Conservation (phyloP, 2,797 vertebrate species). For the Myiotriccus ornatus region DNA sequence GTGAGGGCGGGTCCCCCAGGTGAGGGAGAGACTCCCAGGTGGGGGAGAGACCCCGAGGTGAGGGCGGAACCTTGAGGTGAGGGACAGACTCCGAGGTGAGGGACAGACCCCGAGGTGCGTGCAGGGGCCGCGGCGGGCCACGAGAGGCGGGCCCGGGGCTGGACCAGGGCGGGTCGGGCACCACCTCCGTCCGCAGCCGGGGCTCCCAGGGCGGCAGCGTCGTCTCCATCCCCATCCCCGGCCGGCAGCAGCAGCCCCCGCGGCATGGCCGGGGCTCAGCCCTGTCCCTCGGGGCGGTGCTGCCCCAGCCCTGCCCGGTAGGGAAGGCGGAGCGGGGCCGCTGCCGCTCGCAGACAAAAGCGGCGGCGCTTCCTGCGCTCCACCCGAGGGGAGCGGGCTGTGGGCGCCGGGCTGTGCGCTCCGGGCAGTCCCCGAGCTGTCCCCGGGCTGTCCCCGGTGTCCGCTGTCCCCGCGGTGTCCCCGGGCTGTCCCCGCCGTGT, state of each 20-base stretch:
- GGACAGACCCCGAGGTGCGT: neutral
- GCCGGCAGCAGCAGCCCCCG: neutral
- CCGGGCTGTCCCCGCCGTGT: neutral
- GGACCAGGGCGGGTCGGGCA: neutral
- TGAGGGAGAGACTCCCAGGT: neutral
- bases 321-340: slow-evolving; percentile 32
- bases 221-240: neutral
- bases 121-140: neutral
- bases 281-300: slow-evolving; percentile 22
- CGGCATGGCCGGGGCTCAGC: slow-evolving; percentile 13
- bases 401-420: neutral
- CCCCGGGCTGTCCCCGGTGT: neutral
- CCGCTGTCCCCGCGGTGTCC: no score
- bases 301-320: slow-evolving; percentile 27
- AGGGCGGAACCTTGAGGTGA: no score
- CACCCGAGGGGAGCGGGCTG: neutral
- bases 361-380: slow-evolving; percentile 4
- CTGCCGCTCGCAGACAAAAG: slow-evolving; percentile 54
- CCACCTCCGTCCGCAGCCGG: neutral
- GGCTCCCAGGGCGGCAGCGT: neutral
- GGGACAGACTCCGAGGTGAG: neutral
- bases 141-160: neutral
- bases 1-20: no score
- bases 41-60: neutral
- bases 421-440: no score